Evolutionary conservation across 2,888 invertebrate species (phyloP), one percentile per base, ranked within the genome.

Genomic region (Lithophane ornitopus): DNA sequence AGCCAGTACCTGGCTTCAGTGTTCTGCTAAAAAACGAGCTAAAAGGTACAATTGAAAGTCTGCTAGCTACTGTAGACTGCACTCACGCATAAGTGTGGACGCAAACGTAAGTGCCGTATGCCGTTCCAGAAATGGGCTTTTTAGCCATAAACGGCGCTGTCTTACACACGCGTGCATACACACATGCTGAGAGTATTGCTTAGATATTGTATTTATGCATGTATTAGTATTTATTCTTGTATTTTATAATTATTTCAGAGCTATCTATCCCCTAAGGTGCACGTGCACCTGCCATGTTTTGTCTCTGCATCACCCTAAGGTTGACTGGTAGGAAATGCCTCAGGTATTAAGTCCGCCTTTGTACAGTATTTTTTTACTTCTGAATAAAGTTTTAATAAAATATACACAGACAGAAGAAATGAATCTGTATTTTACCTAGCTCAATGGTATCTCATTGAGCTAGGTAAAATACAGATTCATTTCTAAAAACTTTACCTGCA

Each of bases 21-120:
- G 19, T 22, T 62, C 12, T 52, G 56, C 28, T 26, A 44, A 65
- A 58, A 62, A 76, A 28, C 3, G 7, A 26, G 26, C 22, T 63
- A 54, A 52, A 77, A 77, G 71, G 52, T 44, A 46, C 34, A 58
- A 70, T 41, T 56, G 22, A 41, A 22, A 49, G 68, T 16, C 16
- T 46, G 26, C 39, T 58, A 2, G 26, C 39, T 58, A 2, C 54
- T 26, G 54, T n/a, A 44, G 63, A 70, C 41, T 70, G 58, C 76
- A 70, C 62, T 54, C 34, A 63, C 63, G 26, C 63, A 52, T 52
- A 77, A n/a, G 70, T 39, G 59, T 52, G 22, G 44, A 76, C 34
- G 76, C 52, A 34, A 44, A 39, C 9, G 34, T 28, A 49, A 74
- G 56, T 66, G 56, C 44, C 67, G 52, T 28, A 22, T 39, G 44